Percentiles rank a stretch among this genome's conserved stretches.
phyloP scores from a whole-genome alignment of 2,797 vertebrate genomes.

The Oophaga sylvatica region DNA sequence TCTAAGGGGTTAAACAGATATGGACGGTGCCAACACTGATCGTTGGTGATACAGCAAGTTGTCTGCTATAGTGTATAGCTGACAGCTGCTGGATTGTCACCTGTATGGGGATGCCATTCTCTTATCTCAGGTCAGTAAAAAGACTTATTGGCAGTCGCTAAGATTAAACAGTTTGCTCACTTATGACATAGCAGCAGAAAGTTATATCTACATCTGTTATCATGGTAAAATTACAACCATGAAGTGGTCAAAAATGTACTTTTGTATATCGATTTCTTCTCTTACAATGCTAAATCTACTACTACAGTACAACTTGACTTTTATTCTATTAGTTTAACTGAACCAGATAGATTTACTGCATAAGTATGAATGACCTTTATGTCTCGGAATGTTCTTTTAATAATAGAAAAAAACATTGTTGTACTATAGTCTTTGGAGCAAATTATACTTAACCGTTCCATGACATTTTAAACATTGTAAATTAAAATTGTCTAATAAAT shows the following conservation, averaged over 20 bases:
- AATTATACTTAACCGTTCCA: neutral
- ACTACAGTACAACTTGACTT: neutral
- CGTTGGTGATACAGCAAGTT: too few species aligned
- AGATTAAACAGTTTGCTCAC: slow-evolving; percentile 33
- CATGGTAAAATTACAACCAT: neutral
- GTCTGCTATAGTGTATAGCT: too few species aligned
- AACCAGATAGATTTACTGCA: neutral
- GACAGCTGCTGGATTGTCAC: too few species aligned
- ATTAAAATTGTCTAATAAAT: too few species aligned
- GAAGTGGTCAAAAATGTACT: neutral
- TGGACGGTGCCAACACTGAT: too few species aligned
- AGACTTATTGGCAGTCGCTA: neutral
- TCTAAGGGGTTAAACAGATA: too few species aligned
- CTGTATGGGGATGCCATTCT: too few species aligned
- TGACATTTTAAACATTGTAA: too few species aligned
- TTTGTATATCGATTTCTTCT: neutral
- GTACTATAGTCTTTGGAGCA: neutral
- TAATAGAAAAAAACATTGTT: neutral
- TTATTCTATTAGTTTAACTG: neutral
- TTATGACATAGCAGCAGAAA: neutral
- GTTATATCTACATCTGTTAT: neutral
- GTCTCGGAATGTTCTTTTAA: neutral
- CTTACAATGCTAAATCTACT: neutral
- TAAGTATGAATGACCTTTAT: neutral
- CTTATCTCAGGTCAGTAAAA: too few species aligned